Percentiles rank a stretch among this genome's conserved stretches.
Conservation (phyloP, 2,888 invertebrate genomes). For the Teinopalpus imperialis region DNA sequence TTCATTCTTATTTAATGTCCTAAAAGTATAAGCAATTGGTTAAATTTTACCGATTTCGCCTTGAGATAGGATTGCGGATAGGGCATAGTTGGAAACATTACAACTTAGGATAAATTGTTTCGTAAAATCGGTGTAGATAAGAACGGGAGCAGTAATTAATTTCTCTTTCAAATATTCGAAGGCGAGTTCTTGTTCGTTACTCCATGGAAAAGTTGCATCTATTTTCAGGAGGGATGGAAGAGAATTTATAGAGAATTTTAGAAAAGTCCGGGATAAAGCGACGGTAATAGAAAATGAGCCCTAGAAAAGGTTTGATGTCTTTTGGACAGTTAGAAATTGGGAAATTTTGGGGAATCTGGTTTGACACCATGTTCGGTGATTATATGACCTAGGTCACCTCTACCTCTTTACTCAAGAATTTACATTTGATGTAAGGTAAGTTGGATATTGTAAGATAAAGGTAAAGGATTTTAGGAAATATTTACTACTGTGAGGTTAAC, state of each 20-base stretch:
- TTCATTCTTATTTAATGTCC: too few species aligned
- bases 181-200: too few species aligned
- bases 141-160: too few species aligned
- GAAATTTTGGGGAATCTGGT: conserved; percentile 43
- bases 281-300: conserved; percentile 41
- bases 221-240: conserved; percentile 37
- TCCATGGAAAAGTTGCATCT: conserved; percentile 33
- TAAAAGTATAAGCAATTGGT: too few species aligned
- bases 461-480: too few species aligned
- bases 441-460: too few species aligned
- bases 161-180: too few species aligned
- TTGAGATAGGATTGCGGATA: too few species aligned
- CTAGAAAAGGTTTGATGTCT: conserved; percentile 44
- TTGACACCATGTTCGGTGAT: conserved; percentile 45
- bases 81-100: too few species aligned
- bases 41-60: too few species aligned
- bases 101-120: too few species aligned
- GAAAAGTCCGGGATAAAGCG: conserved; percentile 38
- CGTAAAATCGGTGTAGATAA: too few species aligned
- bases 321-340: conserved; percentile 39
- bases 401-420: conserved; percentile 44
- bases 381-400: conserved; percentile 49
- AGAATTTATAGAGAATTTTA: conserved; percentile 40
- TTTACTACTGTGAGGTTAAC: not conserved
- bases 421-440: conserved; percentile 40